These are phyloP conservation scores for Halcyon badia DNA, from an alignment of 2,797 vertebrate species.

Conservation along the genomic window DNA sequence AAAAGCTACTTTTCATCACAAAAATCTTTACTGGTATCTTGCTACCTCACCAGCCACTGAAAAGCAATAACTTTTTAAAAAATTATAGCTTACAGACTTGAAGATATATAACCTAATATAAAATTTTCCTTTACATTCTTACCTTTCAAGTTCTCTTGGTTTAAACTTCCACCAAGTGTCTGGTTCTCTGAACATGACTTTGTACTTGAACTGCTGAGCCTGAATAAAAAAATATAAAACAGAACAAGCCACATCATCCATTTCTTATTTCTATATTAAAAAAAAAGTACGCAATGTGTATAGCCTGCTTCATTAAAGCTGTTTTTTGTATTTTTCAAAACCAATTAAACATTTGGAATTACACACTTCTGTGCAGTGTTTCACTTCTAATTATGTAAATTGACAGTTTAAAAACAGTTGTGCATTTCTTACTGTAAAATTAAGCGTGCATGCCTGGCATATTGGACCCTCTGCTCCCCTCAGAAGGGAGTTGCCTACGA, in stretches of 20 bases:
- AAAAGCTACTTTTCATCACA: not conserved
- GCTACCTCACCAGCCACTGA: not conserved
- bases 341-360: not conserved
- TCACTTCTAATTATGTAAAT: not conserved
- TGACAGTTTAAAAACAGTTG: not conserved
- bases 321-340: not conserved
- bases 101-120: not conserved
- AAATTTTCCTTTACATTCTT: constrained; percentile 50
- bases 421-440: not conserved
- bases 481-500: not conserved
- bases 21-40: not conserved
- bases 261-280: constrained; percentile 2
- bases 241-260: constrained; percentile 38
- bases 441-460: not conserved
- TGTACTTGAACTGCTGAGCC: constrained; percentile 92
- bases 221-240: constrained; percentile 67
- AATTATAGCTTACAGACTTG: not conserved
- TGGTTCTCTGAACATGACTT: constrained; percentile 93
- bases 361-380: not conserved
- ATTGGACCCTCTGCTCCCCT: not conserved
- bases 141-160: constrained; percentile 94
- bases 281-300: not conserved
- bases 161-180: constrained; percentile 98
- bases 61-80: not conserved
- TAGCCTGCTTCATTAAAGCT: not conserved